A percentile compares a stretch with the other conserved stretches of the same genome.
Evolutionary conservation across 2,888 invertebrate genomes (phyloP).

Genomic region (Cataglyphis rosenhaueri): DNA sequence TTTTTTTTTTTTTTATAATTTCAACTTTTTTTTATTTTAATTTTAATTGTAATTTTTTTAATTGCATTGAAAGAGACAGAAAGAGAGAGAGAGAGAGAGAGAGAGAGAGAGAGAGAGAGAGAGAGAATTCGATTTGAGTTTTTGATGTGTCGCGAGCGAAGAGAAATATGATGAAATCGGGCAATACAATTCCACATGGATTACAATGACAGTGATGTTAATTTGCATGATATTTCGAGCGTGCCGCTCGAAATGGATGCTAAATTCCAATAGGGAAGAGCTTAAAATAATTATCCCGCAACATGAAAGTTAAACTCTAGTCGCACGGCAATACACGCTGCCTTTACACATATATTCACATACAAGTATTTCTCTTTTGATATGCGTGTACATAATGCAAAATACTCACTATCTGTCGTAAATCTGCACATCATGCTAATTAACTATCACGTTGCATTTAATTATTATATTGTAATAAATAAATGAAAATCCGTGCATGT

Average conservation of each 20-base stretch:
- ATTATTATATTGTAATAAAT: conserved; percentile 1
- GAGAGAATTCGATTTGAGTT: not conserved
- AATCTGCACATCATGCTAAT: conserved; percentile 23
- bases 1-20: not conserved
- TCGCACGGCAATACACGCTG: not conserved
- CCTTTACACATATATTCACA: not conserved
- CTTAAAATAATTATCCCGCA: conserved; percentile 47
- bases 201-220: conserved; percentile 22
- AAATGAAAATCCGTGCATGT: not conserved
- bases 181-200: not conserved
- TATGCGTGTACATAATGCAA: not conserved
- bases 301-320: conserved; percentile 25
- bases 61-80: not conserved
- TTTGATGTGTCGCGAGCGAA: not conserved
- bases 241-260: not conserved
- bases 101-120: not conserved
- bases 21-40: not conserved
- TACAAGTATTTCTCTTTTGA: not conserved
- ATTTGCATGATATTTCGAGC: conserved; percentile 18
- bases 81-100: not conserved
- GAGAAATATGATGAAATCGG: not conserved
- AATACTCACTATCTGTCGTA: conserved; percentile 9
- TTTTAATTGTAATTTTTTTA: not conserved
- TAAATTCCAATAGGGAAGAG: conserved; percentile 38
- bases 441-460: conserved; percentile 34